Evolutionary conservation across 2,888 invertebrate species (phyloP).

Genomic region (Tolmerus cingulatus): DNA sequence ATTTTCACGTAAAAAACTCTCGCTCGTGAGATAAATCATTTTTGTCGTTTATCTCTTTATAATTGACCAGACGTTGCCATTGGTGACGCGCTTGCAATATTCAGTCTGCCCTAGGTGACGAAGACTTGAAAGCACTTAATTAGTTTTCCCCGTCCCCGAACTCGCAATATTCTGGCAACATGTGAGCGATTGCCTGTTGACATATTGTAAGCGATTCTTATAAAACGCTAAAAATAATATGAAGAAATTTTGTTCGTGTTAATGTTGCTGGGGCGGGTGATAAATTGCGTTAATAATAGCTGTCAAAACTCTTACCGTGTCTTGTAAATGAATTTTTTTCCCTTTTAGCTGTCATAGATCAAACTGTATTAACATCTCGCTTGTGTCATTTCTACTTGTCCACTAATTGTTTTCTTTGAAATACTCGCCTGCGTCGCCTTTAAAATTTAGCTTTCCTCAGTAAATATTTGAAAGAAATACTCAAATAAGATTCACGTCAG

Average conservation of each 20-base stretch:
- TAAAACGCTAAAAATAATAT: neutral
- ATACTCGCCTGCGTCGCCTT: neutral
- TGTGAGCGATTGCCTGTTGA: neutral
- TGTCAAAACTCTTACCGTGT: neutral
- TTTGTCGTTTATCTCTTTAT: neutral
- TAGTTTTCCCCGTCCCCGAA: neutral
- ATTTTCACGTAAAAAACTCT: neutral
- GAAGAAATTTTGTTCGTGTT: neutral
- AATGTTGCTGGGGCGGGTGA: neutral
- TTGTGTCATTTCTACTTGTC: neutral
- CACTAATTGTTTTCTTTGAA: neutral
- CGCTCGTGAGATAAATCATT: neutral
- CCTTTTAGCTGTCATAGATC: neutral
- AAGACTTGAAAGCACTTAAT: neutral
- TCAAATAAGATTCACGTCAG: neutral
- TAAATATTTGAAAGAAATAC: neutral
- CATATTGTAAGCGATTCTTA: neutral
- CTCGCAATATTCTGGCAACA: neutral
- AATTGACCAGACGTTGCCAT: neutral
- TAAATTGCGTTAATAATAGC: neutral
- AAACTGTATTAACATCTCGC: neutral
- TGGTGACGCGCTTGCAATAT: neutral
- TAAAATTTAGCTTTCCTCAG: neutral
- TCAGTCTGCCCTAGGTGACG: neutral
- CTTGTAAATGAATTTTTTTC: neutral